Evolutionary conservation across 1,140 invertebrate genomes (phyloP).

Genomic region (Monomorium pharaonis): DNA sequence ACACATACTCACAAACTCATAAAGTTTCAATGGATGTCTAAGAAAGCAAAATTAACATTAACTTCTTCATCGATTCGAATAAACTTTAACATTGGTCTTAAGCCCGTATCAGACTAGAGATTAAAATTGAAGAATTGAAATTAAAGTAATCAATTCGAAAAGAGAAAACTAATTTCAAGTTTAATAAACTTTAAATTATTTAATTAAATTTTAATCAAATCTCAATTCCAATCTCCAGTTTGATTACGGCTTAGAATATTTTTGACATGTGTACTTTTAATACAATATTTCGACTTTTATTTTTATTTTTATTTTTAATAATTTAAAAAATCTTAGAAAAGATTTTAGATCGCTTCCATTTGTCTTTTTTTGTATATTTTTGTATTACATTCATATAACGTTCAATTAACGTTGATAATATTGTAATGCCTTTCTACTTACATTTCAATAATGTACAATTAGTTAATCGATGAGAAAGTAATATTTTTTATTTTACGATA

Average conservation of each 20-base stretch:
- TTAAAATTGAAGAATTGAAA: too few relatives aligned
- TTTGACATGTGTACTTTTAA: neutral
- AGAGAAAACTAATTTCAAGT: too few relatives aligned
- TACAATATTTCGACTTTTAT: neutral
- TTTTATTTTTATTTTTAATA: neutral
- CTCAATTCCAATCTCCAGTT: too few relatives aligned
- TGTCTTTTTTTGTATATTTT: neutral
- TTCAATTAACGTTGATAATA: neutral
- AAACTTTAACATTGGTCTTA: neutral
- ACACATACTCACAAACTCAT: neutral
- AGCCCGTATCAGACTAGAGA: too few relatives aligned
- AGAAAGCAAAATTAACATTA: neutral
- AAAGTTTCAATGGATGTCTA: neutral
- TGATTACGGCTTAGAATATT: neutral
- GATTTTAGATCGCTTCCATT: neutral
- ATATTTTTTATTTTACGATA: constrained; percentile 55
- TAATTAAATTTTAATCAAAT: too few relatives aligned
- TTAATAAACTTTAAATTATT: too few relatives aligned
- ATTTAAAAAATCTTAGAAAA: neutral
- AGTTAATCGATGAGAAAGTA: neutral
- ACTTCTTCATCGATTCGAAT: neutral
- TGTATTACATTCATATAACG: neutral
- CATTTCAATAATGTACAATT: constrained; percentile 45
- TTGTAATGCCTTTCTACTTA: constrained; percentile 42
- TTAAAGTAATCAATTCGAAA: too few relatives aligned